Evolutionary conservation across 2,888 invertebrate species (phyloP).

Genomic region (Tuta absoluta): DNA sequence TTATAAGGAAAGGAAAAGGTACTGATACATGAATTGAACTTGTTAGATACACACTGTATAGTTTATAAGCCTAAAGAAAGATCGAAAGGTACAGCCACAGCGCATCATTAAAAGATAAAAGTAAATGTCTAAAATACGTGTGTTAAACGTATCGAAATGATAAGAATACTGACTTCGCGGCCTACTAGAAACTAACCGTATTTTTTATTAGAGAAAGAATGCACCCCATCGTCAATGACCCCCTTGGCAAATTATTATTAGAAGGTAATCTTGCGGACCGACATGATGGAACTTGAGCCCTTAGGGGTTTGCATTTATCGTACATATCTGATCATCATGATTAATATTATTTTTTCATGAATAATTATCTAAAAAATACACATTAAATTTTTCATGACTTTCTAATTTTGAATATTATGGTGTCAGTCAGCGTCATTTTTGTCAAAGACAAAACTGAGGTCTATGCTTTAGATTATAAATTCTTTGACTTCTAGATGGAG

Average conservation of each 20-base stretch:
- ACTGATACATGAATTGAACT: too few relatives aligned
- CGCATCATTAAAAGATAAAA: neutral
- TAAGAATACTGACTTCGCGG: neutral
- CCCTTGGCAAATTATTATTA: neutral
- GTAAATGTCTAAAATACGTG: neutral
- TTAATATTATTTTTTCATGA: neutral
- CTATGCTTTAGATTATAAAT: too few relatives aligned
- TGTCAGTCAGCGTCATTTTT: slow-evolving; percentile 6
- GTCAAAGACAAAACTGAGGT: neutral
- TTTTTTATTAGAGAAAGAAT: slow-evolving; percentile 12
- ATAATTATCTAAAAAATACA: neutral
- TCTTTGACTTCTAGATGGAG: too few relatives aligned
- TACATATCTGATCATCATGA: neutral
- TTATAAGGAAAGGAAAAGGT: too few relatives aligned
- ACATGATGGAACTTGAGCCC: slow-evolving; percentile 6
- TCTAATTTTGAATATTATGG: slow-evolving; percentile 23
- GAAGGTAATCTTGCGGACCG: neutral
- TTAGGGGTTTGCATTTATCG: neutral
- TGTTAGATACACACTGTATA: slow-evolving; percentile 4
- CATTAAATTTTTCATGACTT: slow-evolving; percentile 1
- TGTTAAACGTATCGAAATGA: neutral
- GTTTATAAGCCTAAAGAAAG: neutral
- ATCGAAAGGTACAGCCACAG: slow-evolving; percentile 9
- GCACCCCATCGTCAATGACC: slow-evolving; percentile 14
- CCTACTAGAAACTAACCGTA: slow-evolving; percentile 13